Base-by-base conservation (phyloP, 1,140 invertebrate species). In the Tetraneura akinire region DNA sequence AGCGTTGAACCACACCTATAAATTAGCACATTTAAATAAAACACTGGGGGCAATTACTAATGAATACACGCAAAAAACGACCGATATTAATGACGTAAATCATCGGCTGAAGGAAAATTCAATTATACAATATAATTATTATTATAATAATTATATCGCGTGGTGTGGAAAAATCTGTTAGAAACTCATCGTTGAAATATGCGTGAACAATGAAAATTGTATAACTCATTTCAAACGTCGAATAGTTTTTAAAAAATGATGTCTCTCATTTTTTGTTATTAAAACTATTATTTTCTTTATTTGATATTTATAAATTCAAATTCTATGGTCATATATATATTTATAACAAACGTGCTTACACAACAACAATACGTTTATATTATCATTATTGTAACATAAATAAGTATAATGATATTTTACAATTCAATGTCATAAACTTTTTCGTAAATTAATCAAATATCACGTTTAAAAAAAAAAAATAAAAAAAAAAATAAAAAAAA, bases 151-250 rank as follows among this genome's bases (percentile, higher is more conserved):
- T 18, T 32, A 11, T 21, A 8, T 60, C 37, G n/a, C 6, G 5
- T 42, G 37, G n/a, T 42, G 37, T 23, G 64, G 37, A 45, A 45
- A 68, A 68, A 68, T 68, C 64, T 68, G 64, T 68, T 68, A 13
- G n/a, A 14, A 14, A 16, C 29, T 11, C 16, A 21, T 62, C n/a
- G n/a, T n/a, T n/a, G n/a, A n/a, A n/a, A 21, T 10, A 6, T 4
- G 18, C 14, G 47, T 11, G n/a, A 66, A 66, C 32, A 66, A 66
- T 66, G 42, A n/a, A 42, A 66, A 66, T 66, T 32, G n/a, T 37
- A n/a, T 32, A 42, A 66, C 42, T 66, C 62, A 66, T 66, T 42
- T 11, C 10, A 42, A 21, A 42, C 16, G 21, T n/a, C 16, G 9
- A 18, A 64, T 11, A 32, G 29, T 37, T 32, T 11, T 42, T 10